Evolutionary conservation across 2,797 vertebrate species (phyloP), one percentile per base, ranked within the genome.

Genomic region (Bradypus variegatus): DNA sequence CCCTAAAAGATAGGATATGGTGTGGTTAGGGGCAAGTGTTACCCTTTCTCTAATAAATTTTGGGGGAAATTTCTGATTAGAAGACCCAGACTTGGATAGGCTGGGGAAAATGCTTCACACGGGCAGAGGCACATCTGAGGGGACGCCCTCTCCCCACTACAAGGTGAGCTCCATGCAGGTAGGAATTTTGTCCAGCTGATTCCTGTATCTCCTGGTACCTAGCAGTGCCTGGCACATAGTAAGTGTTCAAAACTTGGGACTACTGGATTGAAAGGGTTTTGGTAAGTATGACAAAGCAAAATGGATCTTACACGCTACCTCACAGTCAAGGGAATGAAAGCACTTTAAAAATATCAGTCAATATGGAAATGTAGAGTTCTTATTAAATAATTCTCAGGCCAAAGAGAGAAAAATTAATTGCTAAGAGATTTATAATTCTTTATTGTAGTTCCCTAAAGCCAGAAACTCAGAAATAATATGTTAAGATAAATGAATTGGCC

Each of bases 361-460:
- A 53, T 79, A 55, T 67, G 89, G 60, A 91, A 84, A 81, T 7
- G 2, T 25, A 76, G 48, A 60, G 10, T 70, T 93, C 92, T 90
- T 60, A 41, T 75, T 64, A 23, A 33, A 50, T 82, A 80, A 77
- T 64, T n/a, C 65, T 75, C 55, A 91, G 38, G 73, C 29, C 33
- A 90, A 93, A 33, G 83, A 80, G 65, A 82, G 75, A 91, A 65
- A 36, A 82, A 91, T 73, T 88, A 25, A 86, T 77, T 87, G 86
- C 92, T 82, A 48, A 90, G 77, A 77, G 62, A 83, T 88, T 91
- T 64, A n/a, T 41, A 82, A 58, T 91, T 84, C 60, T 86, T 91
- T 69, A 14, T 67, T 77, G 8, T 48, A 55, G 73, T 72, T 67
- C 36, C 75, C 45, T 89, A 88, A 69, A 86, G 62, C 55, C 67